Conservation (phyloP, 1,140 invertebrate genomes). For the Telenomus remus region DNA sequence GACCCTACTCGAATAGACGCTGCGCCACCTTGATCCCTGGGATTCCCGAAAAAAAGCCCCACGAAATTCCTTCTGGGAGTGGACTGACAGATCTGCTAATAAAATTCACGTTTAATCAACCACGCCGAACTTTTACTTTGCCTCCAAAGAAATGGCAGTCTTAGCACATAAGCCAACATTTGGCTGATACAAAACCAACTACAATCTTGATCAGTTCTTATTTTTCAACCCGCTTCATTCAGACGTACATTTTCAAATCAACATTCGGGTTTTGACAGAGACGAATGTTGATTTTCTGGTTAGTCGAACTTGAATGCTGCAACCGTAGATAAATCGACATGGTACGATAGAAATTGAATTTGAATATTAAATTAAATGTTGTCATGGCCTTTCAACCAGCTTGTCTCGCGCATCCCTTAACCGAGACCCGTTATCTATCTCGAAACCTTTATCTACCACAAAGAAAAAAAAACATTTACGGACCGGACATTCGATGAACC, state of each 20-base stretch:
- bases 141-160: conserved; percentile 7
- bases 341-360: too few species aligned
- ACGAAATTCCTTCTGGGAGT: conserved; percentile 39
- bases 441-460: conserved; percentile 25
- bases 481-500: conserved; percentile 66
- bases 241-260: too few species aligned
- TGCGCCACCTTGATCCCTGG: conserved; percentile 43
- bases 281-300: too few species aligned
- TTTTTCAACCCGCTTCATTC: not conserved
- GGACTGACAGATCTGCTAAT: conserved; percentile 44
- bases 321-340: too few species aligned
- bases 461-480: conserved; percentile 59
- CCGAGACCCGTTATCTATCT: conserved; percentile 19
- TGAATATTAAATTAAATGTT: too few species aligned
- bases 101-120: conserved; percentile 45
- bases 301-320: too few species aligned
- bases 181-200: not conserved
- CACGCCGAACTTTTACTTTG: conserved; percentile 26
- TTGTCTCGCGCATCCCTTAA: conserved; percentile 31
- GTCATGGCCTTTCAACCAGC: too few species aligned
- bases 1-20: conserved; percentile 24
- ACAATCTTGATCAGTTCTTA: too few species aligned
- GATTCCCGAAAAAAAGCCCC: conserved; percentile 34
- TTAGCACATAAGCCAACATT: not conserved
- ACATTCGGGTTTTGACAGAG: too few species aligned